Evolutionary conservation across 2,888 invertebrate species (phyloP).

Genomic region (Cerastis rubricosa): DNA sequence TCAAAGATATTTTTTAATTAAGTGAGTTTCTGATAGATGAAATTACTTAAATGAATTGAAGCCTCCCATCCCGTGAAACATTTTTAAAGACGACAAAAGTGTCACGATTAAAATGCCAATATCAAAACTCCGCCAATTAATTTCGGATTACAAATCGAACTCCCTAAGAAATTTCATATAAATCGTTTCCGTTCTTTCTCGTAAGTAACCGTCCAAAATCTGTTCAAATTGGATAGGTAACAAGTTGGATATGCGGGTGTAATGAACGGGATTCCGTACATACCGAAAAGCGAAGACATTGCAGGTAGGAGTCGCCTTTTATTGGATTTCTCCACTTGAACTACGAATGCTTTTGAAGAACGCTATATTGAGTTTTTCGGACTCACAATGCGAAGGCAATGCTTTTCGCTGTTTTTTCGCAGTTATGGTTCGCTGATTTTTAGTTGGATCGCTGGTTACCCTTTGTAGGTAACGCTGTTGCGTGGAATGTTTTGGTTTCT

Average conservation of each 20-base stretch:
- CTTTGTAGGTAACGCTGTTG: conserved; percentile 11
- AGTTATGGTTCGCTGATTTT: conserved; percentile 32
- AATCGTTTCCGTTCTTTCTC: conserved; percentile 67
- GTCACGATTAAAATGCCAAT: conserved; percentile 20
- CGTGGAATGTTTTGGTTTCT: conserved; percentile 15
- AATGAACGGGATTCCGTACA: conserved; percentile 86
- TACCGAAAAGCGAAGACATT: conserved; percentile 82
- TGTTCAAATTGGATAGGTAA: conserved; percentile 83
- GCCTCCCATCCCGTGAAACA: neutral
- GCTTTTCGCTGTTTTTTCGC: conserved; percentile 36
- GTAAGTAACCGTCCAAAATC: conserved; percentile 76
- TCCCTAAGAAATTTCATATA: conserved; percentile 80
- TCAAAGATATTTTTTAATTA: too few species aligned
- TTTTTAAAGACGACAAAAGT: neutral
- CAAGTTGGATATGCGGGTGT: conserved; percentile 84
- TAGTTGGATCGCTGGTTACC: conserved; percentile 28
- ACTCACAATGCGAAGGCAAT: conserved; percentile 60
- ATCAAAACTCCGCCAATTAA: conserved; percentile 48
- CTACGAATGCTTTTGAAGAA: conserved; percentile 72
- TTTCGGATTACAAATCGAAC: conserved; percentile 54
- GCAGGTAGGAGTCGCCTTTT: conserved; percentile 80
- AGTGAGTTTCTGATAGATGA: neutral
- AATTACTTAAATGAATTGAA: neutral
- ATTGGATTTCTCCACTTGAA: conserved; percentile 83
- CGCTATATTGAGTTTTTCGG: conserved; percentile 80